These are phyloP conservation scores for Corythornis cristatus DNA, from an alignment of 2,113 vertebrate genomes.

Conservation along the genomic window DNA sequence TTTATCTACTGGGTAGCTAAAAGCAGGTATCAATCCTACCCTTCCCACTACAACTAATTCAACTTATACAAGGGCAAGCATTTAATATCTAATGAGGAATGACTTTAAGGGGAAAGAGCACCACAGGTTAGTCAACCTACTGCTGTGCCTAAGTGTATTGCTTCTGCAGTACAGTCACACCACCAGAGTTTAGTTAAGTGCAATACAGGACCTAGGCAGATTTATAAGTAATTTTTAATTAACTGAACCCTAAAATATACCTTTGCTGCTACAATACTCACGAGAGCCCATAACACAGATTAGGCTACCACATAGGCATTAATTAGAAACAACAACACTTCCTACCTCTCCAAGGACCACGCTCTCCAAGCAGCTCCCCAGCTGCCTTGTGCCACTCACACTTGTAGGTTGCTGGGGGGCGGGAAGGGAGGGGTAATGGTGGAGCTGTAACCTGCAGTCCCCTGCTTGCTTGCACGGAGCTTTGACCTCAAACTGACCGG, in stretches of 20 bases:
- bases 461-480: neutral
- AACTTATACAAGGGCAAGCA: neutral
- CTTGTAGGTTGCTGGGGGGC: neutral
- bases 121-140: neutral
- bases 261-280: constrained; percentile 40
- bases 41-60: rapidly evolving
- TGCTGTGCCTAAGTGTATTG: neutral
- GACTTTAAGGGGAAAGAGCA: rapidly evolving
- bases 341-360: neutral
- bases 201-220: neutral
- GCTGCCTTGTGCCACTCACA: neutral
- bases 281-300: neutral
- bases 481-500: neutral
- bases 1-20: rapidly evolving
- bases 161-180: neutral
- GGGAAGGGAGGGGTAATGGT: too few species aligned
- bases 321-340: constrained; percentile 35
- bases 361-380: neutral
- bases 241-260: constrained; percentile 51
- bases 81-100: rapidly evolving
- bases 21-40: neutral
- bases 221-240: constrained; percentile 60
- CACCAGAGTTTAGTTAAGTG: neutral
- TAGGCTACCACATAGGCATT: constrained; percentile 11
- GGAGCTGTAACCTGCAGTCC: neutral